Evolutionary conservation across 1,140 invertebrate species (phyloP).

Genomic region (Caerostris extrusa): DNA sequence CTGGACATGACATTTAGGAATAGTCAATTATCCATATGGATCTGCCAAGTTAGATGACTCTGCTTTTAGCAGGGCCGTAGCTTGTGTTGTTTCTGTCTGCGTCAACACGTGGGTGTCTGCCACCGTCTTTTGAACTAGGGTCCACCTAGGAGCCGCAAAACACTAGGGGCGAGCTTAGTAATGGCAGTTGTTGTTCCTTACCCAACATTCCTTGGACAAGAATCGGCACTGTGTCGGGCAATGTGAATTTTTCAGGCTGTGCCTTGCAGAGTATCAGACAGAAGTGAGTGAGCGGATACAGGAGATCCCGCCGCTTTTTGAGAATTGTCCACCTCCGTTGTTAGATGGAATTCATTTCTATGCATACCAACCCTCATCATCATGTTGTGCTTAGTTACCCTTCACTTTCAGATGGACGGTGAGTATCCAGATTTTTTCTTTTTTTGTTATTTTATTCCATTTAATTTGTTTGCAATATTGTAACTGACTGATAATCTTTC

Average conservation of each 20-base stretch:
- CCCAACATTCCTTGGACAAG: conserved; percentile 25
- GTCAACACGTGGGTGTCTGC: conserved; percentile 35
- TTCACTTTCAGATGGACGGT: conserved; percentile 96
- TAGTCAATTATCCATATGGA: not conserved
- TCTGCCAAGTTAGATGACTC: conserved; percentile 44
- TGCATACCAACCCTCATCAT: conserved; percentile 87
- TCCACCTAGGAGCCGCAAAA: conserved; percentile 94
- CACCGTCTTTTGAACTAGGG: conserved; percentile 94
- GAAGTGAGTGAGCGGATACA: conserved; percentile 88
- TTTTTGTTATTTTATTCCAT: too few relatives aligned
- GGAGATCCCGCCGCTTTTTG: conserved; percentile 95
- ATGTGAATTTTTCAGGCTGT: conserved; percentile 93
- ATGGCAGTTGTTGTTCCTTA: conserved; percentile 89
- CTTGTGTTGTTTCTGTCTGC: not conserved
- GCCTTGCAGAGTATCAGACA: conserved; percentile 95
- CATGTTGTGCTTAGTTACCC: conserved; percentile 88
- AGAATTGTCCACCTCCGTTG: conserved; percentile 90
- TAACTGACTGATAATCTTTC: too few relatives aligned
- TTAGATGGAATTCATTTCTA: conserved; percentile 93
- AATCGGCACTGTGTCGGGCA: conserved; percentile 83
- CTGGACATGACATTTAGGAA: not conserved
- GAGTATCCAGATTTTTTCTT: conserved; percentile 82
- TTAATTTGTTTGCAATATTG: too few relatives aligned
- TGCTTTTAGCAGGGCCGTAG: conserved; percentile 25
- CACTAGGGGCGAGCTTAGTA: conserved; percentile 89